phyloP scores from a whole-genome alignment of 2,797 vertebrate species.

The Hypotaenidia philippensis region DNA sequence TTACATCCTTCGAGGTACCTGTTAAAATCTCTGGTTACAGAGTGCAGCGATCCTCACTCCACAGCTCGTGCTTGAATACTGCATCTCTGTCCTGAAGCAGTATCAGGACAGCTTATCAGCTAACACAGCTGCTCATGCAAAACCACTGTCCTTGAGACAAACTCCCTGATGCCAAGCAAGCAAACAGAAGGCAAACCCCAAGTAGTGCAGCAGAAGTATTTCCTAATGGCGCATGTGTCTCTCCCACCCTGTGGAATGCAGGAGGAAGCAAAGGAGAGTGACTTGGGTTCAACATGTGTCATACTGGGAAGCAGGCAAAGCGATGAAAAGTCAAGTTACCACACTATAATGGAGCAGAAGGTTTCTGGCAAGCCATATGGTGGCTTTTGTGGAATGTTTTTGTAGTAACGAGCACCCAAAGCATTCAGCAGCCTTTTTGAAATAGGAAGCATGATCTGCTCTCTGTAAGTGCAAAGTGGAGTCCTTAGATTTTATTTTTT shows the following conservation, averaged over 20 bases:
- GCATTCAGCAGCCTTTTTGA: not conserved
- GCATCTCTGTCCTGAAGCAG: not conserved
- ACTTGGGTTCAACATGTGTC: not conserved
- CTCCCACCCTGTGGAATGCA: not conserved
- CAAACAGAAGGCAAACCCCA: not conserved
- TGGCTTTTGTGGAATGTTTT: not conserved
- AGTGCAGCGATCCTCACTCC: not conserved
- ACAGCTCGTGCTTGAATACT: not conserved
- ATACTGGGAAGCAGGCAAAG: not conserved
- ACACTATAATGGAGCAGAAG: not conserved
- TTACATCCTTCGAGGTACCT: not conserved
- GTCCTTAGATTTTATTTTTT: not conserved
- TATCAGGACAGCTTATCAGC: not conserved
- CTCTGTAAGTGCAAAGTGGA: not conserved
- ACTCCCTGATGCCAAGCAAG: not conserved
- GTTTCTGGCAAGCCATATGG: not conserved
- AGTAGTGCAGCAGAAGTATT: not conserved
- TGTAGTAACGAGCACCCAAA: not conserved
- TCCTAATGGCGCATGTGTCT: fast-evolving
- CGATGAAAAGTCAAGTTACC: not conserved
- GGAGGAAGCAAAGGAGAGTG: not conserved
- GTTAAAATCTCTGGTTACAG: not conserved
- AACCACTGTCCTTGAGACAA: not conserved
- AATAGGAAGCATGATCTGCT: not conserved
- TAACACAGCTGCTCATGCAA: not conserved